These are phyloP conservation scores for Scrobipalpa atriplicella DNA, from an alignment of 2,888 invertebrate species.

Conservation along the genomic window DNA sequence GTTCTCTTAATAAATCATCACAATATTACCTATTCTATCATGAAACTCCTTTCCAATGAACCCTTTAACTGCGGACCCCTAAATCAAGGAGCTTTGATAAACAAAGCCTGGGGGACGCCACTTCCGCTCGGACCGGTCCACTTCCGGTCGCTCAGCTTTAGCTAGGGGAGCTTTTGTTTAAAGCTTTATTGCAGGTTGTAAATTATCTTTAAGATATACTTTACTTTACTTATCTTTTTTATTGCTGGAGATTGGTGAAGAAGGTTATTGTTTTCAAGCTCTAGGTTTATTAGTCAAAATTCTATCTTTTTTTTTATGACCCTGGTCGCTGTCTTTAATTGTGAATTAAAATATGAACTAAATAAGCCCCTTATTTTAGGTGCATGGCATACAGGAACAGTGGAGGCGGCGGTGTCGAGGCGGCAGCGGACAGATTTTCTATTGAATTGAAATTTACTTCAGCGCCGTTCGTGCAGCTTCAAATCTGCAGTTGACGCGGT, in stretches of 20 bases:
- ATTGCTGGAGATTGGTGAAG: neutral
- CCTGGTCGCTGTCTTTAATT: too few species aligned
- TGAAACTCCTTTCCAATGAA: neutral
- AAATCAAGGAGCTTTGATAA: slow-evolving; percentile 27
- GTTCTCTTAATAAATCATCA: neutral
- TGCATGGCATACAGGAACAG: too few species aligned
- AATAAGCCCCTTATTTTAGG: too few species aligned
- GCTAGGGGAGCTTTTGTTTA: neutral
- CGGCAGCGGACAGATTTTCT: too few species aligned
- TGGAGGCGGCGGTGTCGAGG: too few species aligned
- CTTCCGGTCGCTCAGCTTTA: slow-evolving; percentile 47
- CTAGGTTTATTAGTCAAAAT: too few species aligned
- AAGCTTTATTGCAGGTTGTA: neutral
- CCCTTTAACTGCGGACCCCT: slow-evolving; percentile 11
- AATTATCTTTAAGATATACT: slow-evolving; percentile 8
- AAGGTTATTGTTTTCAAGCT: neutral
- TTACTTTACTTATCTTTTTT: neutral
- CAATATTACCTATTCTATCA: neutral
- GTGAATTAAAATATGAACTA: too few species aligned
- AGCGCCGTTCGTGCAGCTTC: too few species aligned
- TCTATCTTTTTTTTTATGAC: too few species aligned
- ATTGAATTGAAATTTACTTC: too few species aligned
- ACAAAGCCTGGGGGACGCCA: slow-evolving; percentile 35
- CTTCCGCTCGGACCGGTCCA: slow-evolving; percentile 55
- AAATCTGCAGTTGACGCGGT: too few species aligned